Evolutionary conservation across 2,113 vertebrate genomes (phyloP).

Genomic region (Centropristis striata): DNA sequence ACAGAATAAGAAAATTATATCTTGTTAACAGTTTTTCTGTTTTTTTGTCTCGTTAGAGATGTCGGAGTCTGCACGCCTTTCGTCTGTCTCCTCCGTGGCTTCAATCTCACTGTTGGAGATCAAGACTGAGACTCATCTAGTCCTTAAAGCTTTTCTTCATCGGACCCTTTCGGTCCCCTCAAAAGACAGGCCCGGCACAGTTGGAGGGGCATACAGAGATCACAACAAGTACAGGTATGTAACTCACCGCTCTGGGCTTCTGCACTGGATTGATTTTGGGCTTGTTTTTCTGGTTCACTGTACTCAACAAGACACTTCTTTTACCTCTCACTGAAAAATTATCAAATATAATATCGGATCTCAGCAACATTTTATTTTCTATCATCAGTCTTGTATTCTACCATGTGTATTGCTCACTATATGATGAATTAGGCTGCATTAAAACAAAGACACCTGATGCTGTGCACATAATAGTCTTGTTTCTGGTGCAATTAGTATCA

Average conservation of each 20-base stretch:
- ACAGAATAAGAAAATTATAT: not conserved
- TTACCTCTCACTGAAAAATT: not conserved
- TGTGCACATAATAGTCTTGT: not conserved
- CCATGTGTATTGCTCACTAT: not conserved
- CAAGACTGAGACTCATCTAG: slow-evolving; percentile 79
- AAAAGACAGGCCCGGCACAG: slow-evolving; percentile 71
- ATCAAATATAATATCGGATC: not conserved
- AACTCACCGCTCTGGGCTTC: not conserved
- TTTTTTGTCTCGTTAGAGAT: slow-evolving; percentile 61
- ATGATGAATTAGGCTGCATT: no score
- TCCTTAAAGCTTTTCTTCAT: slow-evolving; percentile 83
- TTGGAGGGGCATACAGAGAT: slow-evolving; percentile 81
- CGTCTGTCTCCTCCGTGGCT: slow-evolving; percentile 64
- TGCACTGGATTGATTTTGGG: not conserved
- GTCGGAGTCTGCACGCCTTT: slow-evolving; percentile 55
- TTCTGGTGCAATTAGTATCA: not conserved
- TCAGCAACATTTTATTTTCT: no score
- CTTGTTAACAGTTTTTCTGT: no score
- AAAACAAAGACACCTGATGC: no score
- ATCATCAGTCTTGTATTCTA: not conserved
- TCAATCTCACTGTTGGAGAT: slow-evolving; percentile 81
- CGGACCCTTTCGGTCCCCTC: slow-evolving; percentile 54
- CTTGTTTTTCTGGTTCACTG: not conserved
- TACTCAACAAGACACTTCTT: not conserved
- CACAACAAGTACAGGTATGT: slow-evolving; percentile 77